Conservation (phyloP, 2,797 vertebrate species). For the Hoplostethus mediterraneus region DNA sequence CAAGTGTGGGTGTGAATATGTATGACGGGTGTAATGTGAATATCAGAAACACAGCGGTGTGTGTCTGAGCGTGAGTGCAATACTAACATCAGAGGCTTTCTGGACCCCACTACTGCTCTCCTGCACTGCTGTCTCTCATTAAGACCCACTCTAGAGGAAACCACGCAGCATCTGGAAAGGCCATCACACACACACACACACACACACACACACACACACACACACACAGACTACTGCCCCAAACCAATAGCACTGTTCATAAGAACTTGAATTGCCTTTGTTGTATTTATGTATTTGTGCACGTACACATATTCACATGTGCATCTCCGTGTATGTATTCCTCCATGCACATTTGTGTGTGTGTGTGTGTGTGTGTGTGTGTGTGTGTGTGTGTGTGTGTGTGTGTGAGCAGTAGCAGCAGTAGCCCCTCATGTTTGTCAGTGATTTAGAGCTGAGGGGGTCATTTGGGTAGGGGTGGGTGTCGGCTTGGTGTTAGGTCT, state of each 20-base stretch:
- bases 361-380: not conserved
- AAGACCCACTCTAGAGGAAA: conserved; percentile 55
- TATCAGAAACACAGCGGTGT: conserved; percentile 35
- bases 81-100: conserved; percentile 40
- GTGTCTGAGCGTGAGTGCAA: conserved; percentile 10
- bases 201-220: not conserved
- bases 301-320: not conserved
- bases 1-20: conserved; percentile 67
- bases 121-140: conserved; percentile 57
- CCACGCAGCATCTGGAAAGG: conserved; percentile 64
- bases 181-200: conserved; percentile 34
- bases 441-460: conserved; percentile 33
- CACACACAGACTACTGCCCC: not conserved
- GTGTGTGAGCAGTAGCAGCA: conserved; percentile 30
- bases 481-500: conserved; percentile 1
- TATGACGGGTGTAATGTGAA: conserved; percentile 62
- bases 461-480: not conserved
- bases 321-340: not conserved
- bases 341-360: not conserved
- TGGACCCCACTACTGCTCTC: conserved; percentile 24
- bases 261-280: conserved; percentile 35
- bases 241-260: conserved; percentile 41
- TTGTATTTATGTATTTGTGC: conserved; percentile 14
- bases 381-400: not conserved
- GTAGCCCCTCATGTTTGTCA: conserved; percentile 19